Evolutionary conservation across 2,113 vertebrate genomes (phyloP).

Genomic region (Atractosteus spatula): DNA sequence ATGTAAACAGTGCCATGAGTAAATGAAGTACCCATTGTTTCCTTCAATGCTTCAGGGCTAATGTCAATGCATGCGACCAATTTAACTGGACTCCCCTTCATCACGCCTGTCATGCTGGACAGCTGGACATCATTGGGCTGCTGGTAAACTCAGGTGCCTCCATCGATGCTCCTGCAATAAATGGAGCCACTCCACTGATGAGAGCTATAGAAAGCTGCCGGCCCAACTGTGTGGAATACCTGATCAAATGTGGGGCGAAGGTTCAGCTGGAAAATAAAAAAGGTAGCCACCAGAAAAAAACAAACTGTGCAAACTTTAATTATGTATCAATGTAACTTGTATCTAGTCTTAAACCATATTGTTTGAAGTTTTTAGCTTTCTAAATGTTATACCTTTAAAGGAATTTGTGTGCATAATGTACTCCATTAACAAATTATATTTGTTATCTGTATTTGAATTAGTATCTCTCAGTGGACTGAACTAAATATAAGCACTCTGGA

Average conservation of each 20-base stretch:
- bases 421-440: too few relatives aligned
- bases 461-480: too few relatives aligned
- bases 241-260: slow-evolving; percentile 78
- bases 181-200: slow-evolving; percentile 81
- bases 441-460: too few relatives aligned
- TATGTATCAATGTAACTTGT: too few relatives aligned
- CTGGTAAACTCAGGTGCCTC: slow-evolving; percentile 74
- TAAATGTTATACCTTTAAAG: too few relatives aligned
- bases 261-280: slow-evolving; percentile 70
- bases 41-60: slow-evolving; percentile 62
- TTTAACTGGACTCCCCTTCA: slow-evolving; percentile 94
- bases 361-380: too few relatives aligned
- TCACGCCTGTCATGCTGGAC: slow-evolving; percentile 82
- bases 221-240: slow-evolving; percentile 75
- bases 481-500: too few relatives aligned
- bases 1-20: too few relatives aligned
- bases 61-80: slow-evolving; percentile 77
- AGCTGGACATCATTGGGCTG: slow-evolving; percentile 73
- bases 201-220: slow-evolving; percentile 82
- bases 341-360: too few relatives aligned
- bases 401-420: too few relatives aligned
- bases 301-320: background rate
- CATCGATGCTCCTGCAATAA: slow-evolving; percentile 68
- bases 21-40: background rate
- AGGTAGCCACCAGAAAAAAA: slow-evolving; percentile 59